Evolutionary conservation across 2,888 invertebrate genomes (phyloP).

Genomic region (Fragum sueziense): DNA sequence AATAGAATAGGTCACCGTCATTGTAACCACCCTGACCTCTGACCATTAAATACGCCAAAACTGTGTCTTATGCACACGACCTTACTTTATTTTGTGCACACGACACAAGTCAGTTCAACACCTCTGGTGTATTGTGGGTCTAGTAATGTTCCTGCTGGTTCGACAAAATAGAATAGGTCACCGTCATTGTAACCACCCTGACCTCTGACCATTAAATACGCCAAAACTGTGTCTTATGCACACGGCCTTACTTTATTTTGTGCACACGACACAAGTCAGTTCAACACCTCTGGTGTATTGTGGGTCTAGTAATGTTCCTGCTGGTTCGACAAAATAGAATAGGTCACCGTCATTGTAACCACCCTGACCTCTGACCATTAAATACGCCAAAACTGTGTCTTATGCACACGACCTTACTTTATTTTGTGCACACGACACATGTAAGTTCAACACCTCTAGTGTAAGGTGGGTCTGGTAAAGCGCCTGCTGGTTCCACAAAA

Average conservation of each 20-base stretch:
- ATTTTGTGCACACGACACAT: neutral
- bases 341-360: neutral
- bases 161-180: slow-evolving; percentile 3
- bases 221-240: no score
- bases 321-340: neutral
- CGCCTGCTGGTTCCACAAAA: slow-evolving; percentile 1
- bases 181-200: slow-evolving; percentile 5
- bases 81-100: neutral
- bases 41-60: no score
- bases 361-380: no score
- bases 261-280: neutral
- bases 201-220: no score
- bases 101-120: neutral
- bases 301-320: neutral
- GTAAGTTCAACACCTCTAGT: neutral
- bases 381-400: no score
- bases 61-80: no score
- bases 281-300: neutral
- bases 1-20: neutral
- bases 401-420: no score
- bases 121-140: neutral
- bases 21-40: neutral
- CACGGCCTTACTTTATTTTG: no score
- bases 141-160: neutral
- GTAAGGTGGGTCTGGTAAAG: neutral